Conservation (phyloP, 2,113 vertebrate species). For the Stigmatopora nigra region DNA sequence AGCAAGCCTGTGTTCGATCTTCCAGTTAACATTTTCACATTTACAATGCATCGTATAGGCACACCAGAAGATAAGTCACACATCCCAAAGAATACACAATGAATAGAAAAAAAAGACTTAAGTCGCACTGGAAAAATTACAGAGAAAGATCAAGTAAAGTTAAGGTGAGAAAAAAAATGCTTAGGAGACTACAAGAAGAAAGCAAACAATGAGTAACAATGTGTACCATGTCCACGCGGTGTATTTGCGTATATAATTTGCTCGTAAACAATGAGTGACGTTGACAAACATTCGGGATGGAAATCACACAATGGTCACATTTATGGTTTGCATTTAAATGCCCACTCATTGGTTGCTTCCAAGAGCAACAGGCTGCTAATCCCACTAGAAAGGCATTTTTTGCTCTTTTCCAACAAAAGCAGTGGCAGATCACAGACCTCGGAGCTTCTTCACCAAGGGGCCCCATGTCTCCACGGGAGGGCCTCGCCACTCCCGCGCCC, state of each 20-base stretch:
- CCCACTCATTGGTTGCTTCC: constrained; percentile 91
- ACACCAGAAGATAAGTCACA: too few species aligned
- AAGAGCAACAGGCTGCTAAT: constrained; percentile 86
- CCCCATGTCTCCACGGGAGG: constrained; percentile 79
- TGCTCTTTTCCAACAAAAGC: constrained; percentile 82
- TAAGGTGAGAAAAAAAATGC: not conserved
- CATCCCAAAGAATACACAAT: too few species aligned
- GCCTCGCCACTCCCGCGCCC: constrained; percentile 72
- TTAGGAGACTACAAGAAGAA: not conserved
- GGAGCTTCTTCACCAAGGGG: constrained; percentile 81
- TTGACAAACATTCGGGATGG: too few species aligned
- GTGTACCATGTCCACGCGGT: too few species aligned
- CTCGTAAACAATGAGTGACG: too few species aligned
- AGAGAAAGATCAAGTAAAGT: not conserved
- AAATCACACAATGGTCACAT: constrained; percentile 53
- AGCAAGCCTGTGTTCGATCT: too few species aligned
- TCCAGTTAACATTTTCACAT: too few species aligned
- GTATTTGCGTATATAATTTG: too few species aligned
- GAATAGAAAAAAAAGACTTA: too few species aligned
- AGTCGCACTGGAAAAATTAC: not conserved
- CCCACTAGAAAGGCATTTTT: constrained; percentile 83
- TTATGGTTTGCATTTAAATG: constrained; percentile 54
- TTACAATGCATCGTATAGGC: too few species aligned
- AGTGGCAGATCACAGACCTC: constrained; percentile 90
- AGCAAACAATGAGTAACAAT: not conserved